Conservation (phyloP, 1,140 invertebrate genomes). For the Drosophila trapezifrons region DNA sequence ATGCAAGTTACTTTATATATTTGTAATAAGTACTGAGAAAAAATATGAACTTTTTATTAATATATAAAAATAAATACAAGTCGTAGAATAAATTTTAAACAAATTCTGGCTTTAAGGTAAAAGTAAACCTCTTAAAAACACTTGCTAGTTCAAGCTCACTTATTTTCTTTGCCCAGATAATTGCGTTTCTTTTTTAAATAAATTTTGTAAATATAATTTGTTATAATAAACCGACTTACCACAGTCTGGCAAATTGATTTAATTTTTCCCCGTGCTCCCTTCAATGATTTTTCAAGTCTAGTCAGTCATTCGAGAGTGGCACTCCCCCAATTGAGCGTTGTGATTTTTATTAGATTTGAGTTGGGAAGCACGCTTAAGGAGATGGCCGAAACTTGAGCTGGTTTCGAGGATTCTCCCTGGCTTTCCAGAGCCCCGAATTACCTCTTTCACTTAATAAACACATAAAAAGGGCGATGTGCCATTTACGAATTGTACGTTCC, state of each 20-base stretch:
- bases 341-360: conserved; percentile 66
- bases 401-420: neutral
- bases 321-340: neutral
- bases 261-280: neutral
- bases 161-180: neutral
- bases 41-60: too few relatives aligned
- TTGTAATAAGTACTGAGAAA: neutral
- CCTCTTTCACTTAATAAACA: conserved; percentile 42
- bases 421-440: conserved; percentile 15
- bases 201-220: neutral
- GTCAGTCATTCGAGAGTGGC: neutral
- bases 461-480: conserved; percentile 31
- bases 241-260: too few relatives aligned
- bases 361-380: conserved; percentile 44
- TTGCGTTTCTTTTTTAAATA: neutral
- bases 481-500: conserved; percentile 20
- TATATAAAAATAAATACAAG: too few relatives aligned
- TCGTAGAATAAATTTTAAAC: too few relatives aligned
- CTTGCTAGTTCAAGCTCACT: too few relatives aligned
- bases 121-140: too few relatives aligned
- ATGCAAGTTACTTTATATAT: conserved; percentile 25
- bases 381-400: neutral
- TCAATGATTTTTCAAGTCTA: conserved; percentile 29
- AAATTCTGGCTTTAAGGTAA: too few relatives aligned
- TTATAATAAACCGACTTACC: too few relatives aligned